These are phyloP conservation scores for Drosophila colorata DNA, from an alignment of 2,888 invertebrate genomes.

Conservation along the genomic window DNA sequence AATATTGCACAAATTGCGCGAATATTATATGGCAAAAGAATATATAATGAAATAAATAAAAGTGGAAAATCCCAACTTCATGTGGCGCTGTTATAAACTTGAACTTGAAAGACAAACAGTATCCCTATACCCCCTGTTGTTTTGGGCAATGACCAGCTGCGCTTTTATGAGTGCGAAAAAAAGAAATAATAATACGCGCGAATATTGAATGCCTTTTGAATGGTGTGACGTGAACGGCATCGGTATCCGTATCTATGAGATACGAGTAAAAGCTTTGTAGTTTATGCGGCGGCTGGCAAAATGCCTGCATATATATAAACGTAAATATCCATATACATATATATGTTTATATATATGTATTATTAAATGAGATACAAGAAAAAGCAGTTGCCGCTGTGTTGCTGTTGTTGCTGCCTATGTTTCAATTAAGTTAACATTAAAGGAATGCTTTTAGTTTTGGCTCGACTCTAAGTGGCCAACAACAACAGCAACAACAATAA, in stretches of 20 bases:
- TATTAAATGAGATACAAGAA: constrained; percentile 58
- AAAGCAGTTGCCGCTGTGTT: constrained; percentile 36
- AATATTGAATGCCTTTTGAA: constrained; percentile 32
- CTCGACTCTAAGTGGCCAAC: constrained; percentile 54
- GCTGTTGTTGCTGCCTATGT: constrained; percentile 45
- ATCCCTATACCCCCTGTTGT: background rate
- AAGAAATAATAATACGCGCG: background rate
- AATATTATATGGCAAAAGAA: constrained; percentile 18
- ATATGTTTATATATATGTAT: constrained; percentile 20
- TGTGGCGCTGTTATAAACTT: constrained; percentile 70
- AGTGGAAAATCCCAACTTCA: constrained; percentile 36
- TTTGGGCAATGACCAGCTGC: constrained; percentile 31
- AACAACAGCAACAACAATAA: constrained; percentile 4
- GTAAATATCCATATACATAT: constrained; percentile 23
- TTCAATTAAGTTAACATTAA: constrained; percentile 77
- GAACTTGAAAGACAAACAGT: constrained; percentile 58
- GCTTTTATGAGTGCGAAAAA: constrained; percentile 41
- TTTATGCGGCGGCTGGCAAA: constrained; percentile 72
- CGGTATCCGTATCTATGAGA: constrained; percentile 65
- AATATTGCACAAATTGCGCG: constrained; percentile 59
- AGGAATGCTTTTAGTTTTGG: constrained; percentile 75
- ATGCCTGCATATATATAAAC: constrained; percentile 59
- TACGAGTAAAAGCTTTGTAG: constrained; percentile 80
- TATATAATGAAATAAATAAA: background rate
- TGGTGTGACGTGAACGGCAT: constrained; percentile 47